Conservation (phyloP, 2,113 vertebrate genomes). For the Holacanthus passer region DNA sequence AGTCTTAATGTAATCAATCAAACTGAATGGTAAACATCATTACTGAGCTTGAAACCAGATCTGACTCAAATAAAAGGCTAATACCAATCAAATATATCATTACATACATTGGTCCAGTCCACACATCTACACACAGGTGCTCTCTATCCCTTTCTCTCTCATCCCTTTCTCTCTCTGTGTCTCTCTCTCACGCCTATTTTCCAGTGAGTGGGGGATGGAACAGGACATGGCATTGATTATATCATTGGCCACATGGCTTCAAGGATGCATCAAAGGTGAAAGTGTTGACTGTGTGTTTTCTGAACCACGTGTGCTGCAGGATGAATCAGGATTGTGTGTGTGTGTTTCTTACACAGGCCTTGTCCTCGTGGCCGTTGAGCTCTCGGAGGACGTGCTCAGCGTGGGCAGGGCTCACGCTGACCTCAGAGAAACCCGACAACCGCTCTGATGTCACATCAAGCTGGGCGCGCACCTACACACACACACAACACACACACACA, state of each 20-base stretch:
- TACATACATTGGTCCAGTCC: too few species aligned
- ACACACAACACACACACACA: background rate
- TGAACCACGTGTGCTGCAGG: background rate
- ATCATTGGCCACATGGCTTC: conserved; percentile 23
- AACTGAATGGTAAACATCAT: too few species aligned
- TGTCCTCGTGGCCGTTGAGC: conserved; percentile 89
- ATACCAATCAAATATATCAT: too few species aligned
- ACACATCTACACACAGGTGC: too few species aligned
- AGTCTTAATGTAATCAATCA: too few species aligned
- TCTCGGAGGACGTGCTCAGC: conserved; percentile 93
- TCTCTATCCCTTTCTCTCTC: too few species aligned
- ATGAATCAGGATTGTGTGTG: conserved; percentile 7
- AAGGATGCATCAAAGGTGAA: conserved; percentile 39
- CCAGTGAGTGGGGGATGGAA: background rate
- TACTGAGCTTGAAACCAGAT: too few species aligned
- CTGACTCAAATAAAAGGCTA: too few species aligned
- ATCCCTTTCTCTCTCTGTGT: too few species aligned
- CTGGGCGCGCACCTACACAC: conserved; percentile 87
- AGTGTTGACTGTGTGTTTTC: conserved; percentile 17
- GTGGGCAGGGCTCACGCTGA: conserved; percentile 92
- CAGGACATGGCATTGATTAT: conserved; percentile 15
- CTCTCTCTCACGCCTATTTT: too few species aligned
- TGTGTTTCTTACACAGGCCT: conserved; percentile 85
- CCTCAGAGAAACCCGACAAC: conserved; percentile 86
- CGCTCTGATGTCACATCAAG: conserved; percentile 87